These are phyloP conservation scores for Macaca mulatta DNA, from an alignment of 2,113 vertebrate genomes.

Conservation along the genomic window DNA sequence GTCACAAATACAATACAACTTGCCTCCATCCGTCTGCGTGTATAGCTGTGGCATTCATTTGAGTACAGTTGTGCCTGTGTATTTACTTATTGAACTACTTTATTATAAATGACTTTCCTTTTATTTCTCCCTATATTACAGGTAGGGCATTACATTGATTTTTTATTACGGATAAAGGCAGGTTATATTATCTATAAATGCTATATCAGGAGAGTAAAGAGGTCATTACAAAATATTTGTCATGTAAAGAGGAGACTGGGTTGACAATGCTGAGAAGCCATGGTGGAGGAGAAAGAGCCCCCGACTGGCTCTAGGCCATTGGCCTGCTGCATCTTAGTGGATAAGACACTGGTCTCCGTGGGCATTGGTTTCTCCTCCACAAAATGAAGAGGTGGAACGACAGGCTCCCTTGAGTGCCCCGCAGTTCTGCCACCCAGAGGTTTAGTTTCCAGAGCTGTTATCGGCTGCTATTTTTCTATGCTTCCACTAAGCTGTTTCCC, in stretches of 20 bases:
- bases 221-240: constrained; percentile 15
- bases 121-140: constrained; percentile 6
- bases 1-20: background rate
- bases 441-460: background rate
- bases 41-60: rapidly evolving
- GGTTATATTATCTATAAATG: constrained; percentile 48
- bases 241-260: background rate
- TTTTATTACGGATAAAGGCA: constrained; percentile 38
- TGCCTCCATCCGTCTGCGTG: background rate
- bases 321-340: rapidly evolving
- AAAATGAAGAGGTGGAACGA: background rate
- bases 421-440: background rate
- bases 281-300: too few species aligned
- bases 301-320: background rate
- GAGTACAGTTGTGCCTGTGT: background rate
- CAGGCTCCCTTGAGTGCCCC: background rate
- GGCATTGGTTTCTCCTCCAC: background rate
- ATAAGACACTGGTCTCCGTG: rapidly evolving
- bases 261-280: background rate
- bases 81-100: constrained; percentile 18
- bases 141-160: constrained; percentile 37
- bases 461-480: background rate
- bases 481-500: background rate
- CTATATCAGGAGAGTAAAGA: background rate
- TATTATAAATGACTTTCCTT: constrained; percentile 28